Evolutionary conservation across 2,113 vertebrate genomes (phyloP).

Genomic region (Nesogale talazaci): DNA sequence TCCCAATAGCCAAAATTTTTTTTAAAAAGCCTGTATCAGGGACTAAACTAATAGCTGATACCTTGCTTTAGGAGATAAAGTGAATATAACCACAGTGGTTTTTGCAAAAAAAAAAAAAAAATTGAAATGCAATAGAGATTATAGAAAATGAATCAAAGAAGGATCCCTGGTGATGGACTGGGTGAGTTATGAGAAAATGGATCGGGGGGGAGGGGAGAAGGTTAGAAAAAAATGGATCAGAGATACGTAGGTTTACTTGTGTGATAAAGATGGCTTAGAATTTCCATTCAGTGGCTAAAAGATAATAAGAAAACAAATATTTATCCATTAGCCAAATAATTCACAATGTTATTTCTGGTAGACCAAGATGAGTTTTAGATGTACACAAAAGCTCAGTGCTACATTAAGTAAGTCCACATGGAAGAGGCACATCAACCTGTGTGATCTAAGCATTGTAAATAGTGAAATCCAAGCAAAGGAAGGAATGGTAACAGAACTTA

Average conservation of each 20-base stretch:
- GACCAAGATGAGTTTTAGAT: neutral
- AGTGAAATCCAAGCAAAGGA: too few relatives aligned
- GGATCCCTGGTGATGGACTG: too few relatives aligned
- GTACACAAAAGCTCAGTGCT: neutral
- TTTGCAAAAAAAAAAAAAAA: neutral
- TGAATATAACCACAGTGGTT: neutral
- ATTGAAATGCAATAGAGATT: neutral
- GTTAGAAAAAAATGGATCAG: neutral
- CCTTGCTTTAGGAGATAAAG: neutral
- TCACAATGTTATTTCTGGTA: slow-evolving; percentile 1
- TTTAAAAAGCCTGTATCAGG: neutral
- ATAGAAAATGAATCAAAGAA: too few relatives aligned
- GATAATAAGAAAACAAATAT: neutral
- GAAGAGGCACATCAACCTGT: too few relatives aligned
- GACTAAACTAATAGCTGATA: neutral
- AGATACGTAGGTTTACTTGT: neutral
- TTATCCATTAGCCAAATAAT: neutral
- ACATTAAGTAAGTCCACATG: too few relatives aligned
- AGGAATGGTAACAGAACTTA: too few relatives aligned
- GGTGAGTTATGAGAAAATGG: too few relatives aligned
- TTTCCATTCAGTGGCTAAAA: slow-evolving; percentile 5
- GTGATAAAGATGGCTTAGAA: neutral
- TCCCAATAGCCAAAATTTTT: too few relatives aligned
- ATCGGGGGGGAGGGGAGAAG: too few relatives aligned
- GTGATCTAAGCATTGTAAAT: too few relatives aligned